These are phyloP conservation scores for Florisuga fusca DNA, from an alignment of 2,797 vertebrate species.

Conservation along the genomic window DNA sequence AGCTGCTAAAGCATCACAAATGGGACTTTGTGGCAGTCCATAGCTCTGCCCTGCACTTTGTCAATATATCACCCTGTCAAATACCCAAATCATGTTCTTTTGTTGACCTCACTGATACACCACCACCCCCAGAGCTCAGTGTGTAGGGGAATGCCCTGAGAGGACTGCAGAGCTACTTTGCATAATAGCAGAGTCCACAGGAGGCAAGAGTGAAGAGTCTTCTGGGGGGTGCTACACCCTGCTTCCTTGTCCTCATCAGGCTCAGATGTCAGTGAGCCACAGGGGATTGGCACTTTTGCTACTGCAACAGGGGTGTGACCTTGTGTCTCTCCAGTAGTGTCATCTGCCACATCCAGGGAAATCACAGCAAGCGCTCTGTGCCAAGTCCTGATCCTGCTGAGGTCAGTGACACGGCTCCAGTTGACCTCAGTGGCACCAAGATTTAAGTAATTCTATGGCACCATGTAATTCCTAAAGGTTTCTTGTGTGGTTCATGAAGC, in stretches of 20 bases:
- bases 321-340: slow-evolving; percentile 13
- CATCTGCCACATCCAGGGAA: neutral
- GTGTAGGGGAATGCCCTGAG: neutral
- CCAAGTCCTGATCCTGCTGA: slow-evolving; percentile 26
- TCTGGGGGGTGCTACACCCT: accelerated
- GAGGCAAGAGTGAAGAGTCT: neutral
- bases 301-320: neutral
- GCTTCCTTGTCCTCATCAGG: neutral
- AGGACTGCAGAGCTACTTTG: neutral
- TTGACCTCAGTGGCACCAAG: neutral
- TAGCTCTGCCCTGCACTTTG: neutral
- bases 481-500: slow-evolving; percentile 31
- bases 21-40: neutral
- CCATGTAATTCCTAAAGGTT: slow-evolving; percentile 35
- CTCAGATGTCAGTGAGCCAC: neutral
- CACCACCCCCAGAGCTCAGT: neutral
- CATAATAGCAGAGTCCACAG: neutral
- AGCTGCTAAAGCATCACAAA: neutral
- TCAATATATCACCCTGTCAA: neutral
- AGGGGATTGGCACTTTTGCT: neutral
- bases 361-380: neutral
- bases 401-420: neutral
- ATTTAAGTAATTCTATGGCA: neutral
- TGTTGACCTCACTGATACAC: neutral
- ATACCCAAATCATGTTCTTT: neutral